Evolutionary conservation across 2,113 vertebrate species (phyloP).

Genomic region (Lycaon pictus): DNA sequence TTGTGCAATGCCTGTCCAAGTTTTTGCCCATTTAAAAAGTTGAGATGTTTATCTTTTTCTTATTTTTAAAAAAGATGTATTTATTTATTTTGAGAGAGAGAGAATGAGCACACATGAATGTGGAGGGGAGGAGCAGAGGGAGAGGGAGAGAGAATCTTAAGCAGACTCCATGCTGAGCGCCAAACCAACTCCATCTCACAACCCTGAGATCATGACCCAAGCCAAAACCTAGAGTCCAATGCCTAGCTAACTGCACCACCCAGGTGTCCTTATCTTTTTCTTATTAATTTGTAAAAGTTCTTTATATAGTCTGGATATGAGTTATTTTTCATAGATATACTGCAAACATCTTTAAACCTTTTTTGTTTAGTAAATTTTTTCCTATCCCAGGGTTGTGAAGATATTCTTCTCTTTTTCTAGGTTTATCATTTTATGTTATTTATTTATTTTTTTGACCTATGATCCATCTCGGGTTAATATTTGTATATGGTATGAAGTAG

Average conservation of each 20-base stretch:
- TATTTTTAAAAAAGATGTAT: not conserved
- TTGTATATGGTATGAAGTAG: not conserved
- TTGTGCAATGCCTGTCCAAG: not conserved
- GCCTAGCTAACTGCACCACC: not conserved
- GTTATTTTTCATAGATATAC: not conserved
- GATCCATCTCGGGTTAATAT: not conserved
- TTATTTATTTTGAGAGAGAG: not conserved
- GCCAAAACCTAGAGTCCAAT: not conserved
- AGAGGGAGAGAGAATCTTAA: not conserved
- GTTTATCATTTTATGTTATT: not conserved
- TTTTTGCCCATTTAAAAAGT: not conserved
- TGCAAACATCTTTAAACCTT: not conserved
- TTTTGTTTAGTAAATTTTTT: constrained; percentile 24
- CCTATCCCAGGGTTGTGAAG: not conserved
- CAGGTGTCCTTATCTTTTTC: not conserved
- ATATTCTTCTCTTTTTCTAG: not conserved
- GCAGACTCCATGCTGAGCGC: not conserved
- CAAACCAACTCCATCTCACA: not conserved
- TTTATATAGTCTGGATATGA: not conserved
- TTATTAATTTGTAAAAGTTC: not conserved
- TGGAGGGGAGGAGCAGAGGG: not conserved
- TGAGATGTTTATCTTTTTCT: not conserved
- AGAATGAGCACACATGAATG: not conserved
- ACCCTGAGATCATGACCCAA: not conserved
- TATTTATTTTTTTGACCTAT: not conserved